These are phyloP conservation scores for Myotis lucifugus DNA, from an alignment of 2,113 vertebrate species.

Conservation along the genomic window DNA sequence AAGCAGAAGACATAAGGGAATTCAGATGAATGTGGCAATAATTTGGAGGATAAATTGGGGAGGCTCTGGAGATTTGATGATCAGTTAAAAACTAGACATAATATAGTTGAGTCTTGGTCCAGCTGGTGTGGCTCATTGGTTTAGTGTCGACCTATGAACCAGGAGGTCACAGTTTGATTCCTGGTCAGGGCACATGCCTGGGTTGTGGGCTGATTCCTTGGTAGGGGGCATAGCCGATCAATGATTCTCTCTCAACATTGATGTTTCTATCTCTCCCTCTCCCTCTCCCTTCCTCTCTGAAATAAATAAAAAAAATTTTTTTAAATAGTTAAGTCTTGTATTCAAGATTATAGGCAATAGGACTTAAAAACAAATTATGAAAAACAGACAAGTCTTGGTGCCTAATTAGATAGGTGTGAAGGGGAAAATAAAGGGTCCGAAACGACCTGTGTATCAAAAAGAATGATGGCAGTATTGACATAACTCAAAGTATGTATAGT, in stretches of 20 bases:
- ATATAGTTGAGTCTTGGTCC: not conserved
- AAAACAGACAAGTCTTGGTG: not conserved
- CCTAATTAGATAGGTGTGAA: not conserved
- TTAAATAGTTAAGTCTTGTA: not conserved
- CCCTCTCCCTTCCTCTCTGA: too few species aligned
- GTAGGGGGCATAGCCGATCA: too few species aligned
- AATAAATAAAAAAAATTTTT: too few species aligned
- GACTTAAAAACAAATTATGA: conserved; percentile 8
- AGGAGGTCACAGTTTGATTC: too few species aligned
- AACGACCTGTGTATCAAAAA: not conserved
- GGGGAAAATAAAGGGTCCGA: not conserved
- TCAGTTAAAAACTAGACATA: conserved; percentile 2
- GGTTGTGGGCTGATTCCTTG: too few species aligned
- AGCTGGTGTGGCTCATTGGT: too few species aligned
- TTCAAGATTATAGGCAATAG: not conserved
- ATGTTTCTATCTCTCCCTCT: too few species aligned
- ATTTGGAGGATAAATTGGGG: conserved; percentile 15
- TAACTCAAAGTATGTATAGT: not conserved
- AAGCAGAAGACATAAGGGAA: not conserved
- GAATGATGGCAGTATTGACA: not conserved
- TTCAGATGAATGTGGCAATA: not conserved
- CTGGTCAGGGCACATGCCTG: too few species aligned
- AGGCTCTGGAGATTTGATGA: not conserved
- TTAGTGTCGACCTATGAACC: too few species aligned
- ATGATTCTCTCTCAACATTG: too few species aligned